Evolutionary conservation across 2,888 invertebrate genomes (phyloP).

Genomic region (Melangyna quadrimaculata): DNA sequence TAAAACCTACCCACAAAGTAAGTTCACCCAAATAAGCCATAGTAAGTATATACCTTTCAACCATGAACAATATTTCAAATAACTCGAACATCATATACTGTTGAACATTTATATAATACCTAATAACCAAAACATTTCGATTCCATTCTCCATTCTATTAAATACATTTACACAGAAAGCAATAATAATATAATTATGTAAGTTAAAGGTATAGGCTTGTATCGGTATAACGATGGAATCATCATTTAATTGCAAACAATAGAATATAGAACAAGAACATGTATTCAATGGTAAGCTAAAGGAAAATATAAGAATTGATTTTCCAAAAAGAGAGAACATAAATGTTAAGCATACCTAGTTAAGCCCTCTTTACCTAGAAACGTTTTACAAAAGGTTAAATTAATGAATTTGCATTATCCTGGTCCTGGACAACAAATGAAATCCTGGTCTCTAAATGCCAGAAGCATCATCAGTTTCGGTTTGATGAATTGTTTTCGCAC

Average conservation of each 20-base stretch:
- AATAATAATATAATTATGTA: neutral
- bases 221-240: neutral
- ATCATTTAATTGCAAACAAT: neutral
- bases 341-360: neutral
- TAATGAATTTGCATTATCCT: neutral
- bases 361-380: neutral
- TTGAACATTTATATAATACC: neutral
- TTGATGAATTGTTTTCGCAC: slow-evolving; percentile 8
- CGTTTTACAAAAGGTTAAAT: neutral
- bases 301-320: neutral
- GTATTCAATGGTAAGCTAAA: neutral
- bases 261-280: slow-evolving; percentile 6
- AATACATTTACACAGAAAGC: neutral
- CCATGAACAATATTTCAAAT: neutral
- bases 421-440: neutral
- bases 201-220: too few species aligned
- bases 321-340: neutral
- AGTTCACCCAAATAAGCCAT: neutral
- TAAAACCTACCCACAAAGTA: neutral
- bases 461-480: neutral
- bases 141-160: neutral
- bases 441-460: neutral
- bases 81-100: neutral
- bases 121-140: neutral
- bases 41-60: neutral